Evolutionary conservation across 2,888 invertebrate genomes (phyloP).

Genomic region (Torymus aiolomorphi): DNA sequence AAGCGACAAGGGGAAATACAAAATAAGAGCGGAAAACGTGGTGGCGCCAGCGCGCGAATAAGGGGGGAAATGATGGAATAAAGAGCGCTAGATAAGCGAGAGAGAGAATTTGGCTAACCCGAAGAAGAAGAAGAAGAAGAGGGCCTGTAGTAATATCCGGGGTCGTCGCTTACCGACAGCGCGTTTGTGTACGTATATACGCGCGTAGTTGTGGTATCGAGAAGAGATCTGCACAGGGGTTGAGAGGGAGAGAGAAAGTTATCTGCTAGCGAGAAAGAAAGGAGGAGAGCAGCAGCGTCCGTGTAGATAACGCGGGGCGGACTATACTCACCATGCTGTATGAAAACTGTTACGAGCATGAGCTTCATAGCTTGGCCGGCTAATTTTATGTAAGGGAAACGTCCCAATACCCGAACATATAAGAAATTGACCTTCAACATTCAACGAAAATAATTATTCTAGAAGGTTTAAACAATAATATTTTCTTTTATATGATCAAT

Average conservation of each 20-base stretch:
- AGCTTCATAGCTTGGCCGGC: too few species aligned
- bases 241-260: not conserved
- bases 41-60: not conserved
- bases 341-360: too few species aligned
- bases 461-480: too few species aligned
- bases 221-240: not conserved
- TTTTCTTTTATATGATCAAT: too few species aligned
- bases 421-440: too few species aligned
- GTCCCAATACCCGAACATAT: too few species aligned
- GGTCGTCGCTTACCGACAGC: constrained; percentile 32
- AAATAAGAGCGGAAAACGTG: not conserved
- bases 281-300: too few species aligned
- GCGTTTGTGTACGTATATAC: not conserved
- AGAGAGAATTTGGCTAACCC: constrained; percentile 17
- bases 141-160: constrained; percentile 51
- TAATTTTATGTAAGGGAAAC: too few species aligned
- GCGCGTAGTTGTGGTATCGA: not conserved
- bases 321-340: too few species aligned
- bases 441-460: too few species aligned
- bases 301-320: too few species aligned
- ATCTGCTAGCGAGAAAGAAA: not conserved
- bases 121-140: constrained; percentile 1
- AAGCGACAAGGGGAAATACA: not conserved
- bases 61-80: constrained; percentile 13
- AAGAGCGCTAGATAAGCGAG: not conserved